A percentile compares a stretch with the other conserved stretches of the same genome.
phyloP scores from a whole-genome alignment of 2,113 vertebrate genomes.

The Anthoscopus minutus region DNA sequence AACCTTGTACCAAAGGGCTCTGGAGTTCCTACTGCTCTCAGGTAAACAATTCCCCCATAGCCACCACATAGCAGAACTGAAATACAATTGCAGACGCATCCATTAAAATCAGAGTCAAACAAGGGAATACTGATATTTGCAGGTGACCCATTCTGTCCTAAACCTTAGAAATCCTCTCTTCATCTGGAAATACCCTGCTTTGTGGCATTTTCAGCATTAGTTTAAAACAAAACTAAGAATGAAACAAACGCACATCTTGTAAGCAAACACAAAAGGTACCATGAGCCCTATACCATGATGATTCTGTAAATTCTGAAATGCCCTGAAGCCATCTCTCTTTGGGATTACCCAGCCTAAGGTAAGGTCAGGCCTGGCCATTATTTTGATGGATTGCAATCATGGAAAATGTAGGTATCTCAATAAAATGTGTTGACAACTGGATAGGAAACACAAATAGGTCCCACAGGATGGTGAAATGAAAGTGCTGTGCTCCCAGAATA shows the following conservation, averaged over 20 bases:
- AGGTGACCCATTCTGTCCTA: background rate
- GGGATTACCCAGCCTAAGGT: background rate
- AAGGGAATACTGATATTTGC: background rate
- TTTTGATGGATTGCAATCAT: conserved; percentile 8
- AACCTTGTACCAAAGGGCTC: background rate
- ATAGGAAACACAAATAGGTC: background rate
- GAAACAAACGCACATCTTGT: background rate
- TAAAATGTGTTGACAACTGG: conserved; percentile 16
- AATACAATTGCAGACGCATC: background rate
- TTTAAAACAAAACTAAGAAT: background rate
- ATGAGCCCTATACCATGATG: background rate
- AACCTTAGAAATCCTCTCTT: background rate
- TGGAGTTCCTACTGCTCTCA: background rate
- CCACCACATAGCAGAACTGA: background rate
- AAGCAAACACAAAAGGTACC: background rate
- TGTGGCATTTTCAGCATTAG: background rate
- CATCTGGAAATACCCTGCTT: background rate
- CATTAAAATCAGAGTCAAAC: background rate
- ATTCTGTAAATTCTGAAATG: background rate
- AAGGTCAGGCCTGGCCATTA: conserved; percentile 7
- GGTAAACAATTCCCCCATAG: background rate
- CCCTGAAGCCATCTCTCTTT: background rate
- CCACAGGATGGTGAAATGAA: background rate
- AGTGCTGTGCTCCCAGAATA: background rate
- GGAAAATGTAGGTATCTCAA: conserved; percentile 1